A percentile compares a stretch with the other conserved stretches of the same genome.
Conservation (phyloP, 2,888 invertebrate species). For the Yponomeuta plumbellus region DNA sequence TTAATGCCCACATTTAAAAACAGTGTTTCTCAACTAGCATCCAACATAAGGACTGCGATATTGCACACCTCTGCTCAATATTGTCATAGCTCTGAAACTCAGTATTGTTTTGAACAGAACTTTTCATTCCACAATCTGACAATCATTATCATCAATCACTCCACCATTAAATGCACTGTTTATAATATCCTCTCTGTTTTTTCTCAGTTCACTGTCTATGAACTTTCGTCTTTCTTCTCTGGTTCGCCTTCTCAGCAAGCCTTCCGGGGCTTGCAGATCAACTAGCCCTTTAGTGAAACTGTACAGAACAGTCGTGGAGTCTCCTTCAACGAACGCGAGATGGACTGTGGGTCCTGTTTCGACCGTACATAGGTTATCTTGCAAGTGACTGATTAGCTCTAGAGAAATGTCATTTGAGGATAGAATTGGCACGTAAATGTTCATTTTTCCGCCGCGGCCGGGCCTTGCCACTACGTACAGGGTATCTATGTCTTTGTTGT, state of each 20-base stretch:
- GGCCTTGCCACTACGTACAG: constrained; percentile 63
- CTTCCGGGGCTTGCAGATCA: constrained; percentile 42
- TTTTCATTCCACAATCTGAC: constrained; percentile 6
- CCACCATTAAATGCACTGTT: constrained; percentile 62
- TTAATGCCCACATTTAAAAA: too few species aligned
- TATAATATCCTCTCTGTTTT: constrained; percentile 47
- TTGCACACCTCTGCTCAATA: too few species aligned
- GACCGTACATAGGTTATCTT: constrained; percentile 63
- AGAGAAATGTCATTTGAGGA: constrained; percentile 49
- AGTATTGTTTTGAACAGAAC: too few species aligned
- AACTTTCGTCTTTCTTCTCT: constrained; percentile 51
- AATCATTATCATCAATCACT: constrained; percentile 41
- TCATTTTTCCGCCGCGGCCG: constrained; percentile 51
- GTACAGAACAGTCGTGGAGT: constrained; percentile 64
- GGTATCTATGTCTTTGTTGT: constrained; percentile 59
- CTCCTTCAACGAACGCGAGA: constrained; percentile 62
- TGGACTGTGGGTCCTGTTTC: constrained; percentile 61
- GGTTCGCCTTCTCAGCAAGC: constrained; percentile 35
- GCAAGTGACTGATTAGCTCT: constrained; percentile 51
- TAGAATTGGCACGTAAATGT: constrained; percentile 63
- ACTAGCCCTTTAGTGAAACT: constrained; percentile 59
- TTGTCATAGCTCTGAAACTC: too few species aligned
- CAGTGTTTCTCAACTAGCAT: too few species aligned
- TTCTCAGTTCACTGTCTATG: constrained; percentile 58
- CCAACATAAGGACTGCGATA: too few species aligned